These are phyloP conservation scores for Chaetura pelagica DNA, from an alignment of 2,113 vertebrate species.

Conservation along the genomic window DNA sequence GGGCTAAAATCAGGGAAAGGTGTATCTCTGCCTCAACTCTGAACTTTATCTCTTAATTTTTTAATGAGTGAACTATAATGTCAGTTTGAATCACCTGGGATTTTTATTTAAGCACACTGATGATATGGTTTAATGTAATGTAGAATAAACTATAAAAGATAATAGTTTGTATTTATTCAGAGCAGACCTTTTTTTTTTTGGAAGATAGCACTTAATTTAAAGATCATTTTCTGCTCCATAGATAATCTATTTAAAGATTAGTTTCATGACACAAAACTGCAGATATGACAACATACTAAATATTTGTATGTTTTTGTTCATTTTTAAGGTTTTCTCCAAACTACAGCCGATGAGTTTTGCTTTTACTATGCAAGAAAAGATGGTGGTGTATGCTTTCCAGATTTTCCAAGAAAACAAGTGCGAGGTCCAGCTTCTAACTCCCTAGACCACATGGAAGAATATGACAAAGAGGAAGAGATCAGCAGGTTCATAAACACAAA, in stretches of 20 bases:
- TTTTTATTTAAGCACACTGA: background rate
- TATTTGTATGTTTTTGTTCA: slow-evolving; percentile 66
- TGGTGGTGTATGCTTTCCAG: slow-evolving; percentile 92
- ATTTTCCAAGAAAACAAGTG: slow-evolving; percentile 94
- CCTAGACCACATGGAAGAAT: slow-evolving; percentile 90
- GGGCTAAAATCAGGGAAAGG: background rate
- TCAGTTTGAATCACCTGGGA: background rate
- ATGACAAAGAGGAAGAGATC: slow-evolving; percentile 92
- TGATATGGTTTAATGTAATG: background rate
- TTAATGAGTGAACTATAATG: background rate
- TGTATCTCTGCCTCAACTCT: background rate
- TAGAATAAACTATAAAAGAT: background rate
- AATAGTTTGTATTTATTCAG: background rate
- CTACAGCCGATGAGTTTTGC: slow-evolving; percentile 97
- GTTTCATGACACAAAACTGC: background rate
- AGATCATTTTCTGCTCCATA: background rate
- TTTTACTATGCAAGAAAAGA: slow-evolving; percentile 93
- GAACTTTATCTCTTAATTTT: background rate
- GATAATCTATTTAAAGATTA: slow-evolving; percentile 16
- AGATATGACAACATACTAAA: slow-evolving; percentile 47
- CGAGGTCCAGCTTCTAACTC: slow-evolving; percentile 95
- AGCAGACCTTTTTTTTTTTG: background rate
- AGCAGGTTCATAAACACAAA: slow-evolving; percentile 90
- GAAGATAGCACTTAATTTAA: slow-evolving; percentile 10
- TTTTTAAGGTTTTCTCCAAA: slow-evolving; percentile 93